Conservation (phyloP, 1,140 invertebrate species). For the Caerostris darwini region DNA sequence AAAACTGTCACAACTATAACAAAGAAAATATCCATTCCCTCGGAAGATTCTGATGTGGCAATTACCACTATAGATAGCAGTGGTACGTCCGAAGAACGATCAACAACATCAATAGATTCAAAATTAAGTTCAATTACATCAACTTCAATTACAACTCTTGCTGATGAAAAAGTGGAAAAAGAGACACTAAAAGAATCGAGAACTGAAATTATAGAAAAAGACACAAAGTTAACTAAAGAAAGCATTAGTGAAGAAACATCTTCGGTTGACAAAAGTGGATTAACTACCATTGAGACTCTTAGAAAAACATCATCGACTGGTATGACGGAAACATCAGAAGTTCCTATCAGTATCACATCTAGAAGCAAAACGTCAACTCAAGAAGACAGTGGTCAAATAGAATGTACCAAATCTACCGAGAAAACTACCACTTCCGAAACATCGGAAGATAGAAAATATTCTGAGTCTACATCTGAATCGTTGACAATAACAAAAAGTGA, state of each 20-base stretch:
- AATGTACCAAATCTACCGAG: background rate
- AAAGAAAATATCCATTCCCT: background rate
- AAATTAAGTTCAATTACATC: background rate
- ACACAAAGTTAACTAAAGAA: no score
- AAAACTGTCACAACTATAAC: background rate
- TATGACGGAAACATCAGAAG: background rate
- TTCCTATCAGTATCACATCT: background rate
- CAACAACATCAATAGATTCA: background rate
- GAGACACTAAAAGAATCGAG: no score
- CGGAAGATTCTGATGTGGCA: background rate
- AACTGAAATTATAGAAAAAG: no score
- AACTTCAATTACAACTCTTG: background rate
- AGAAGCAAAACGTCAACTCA: background rate
- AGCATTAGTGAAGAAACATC: no score
- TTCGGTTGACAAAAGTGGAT: no score
- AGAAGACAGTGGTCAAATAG: background rate
- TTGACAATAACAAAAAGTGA: background rate
- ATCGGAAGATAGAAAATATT: background rate
- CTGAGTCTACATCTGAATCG: slow-evolving; percentile 22
- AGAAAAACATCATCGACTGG: background rate
- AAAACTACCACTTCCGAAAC: background rate
- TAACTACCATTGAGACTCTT: background rate
- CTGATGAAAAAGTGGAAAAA: background rate
- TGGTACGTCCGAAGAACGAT: background rate
- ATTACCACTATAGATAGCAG: background rate